These are phyloP conservation scores for Teleiodes luculella DNA, from an alignment of 2,888 invertebrate genomes.

Conservation along the genomic window DNA sequence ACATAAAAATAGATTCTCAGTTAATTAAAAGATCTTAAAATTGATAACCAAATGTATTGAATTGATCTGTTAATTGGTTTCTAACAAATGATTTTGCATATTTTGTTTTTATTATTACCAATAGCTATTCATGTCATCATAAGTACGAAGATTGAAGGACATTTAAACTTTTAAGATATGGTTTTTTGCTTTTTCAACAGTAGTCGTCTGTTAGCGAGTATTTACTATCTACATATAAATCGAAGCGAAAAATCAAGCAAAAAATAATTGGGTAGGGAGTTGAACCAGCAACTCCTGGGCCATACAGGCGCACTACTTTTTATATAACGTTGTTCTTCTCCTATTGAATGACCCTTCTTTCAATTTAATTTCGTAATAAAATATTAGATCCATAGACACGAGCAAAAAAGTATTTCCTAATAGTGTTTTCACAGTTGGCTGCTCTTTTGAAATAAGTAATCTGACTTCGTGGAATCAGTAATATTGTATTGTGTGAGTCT, in stretches of 20 bases:
- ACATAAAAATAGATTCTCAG: neutral
- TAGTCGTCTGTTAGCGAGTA: too few relatives aligned
- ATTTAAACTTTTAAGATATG: too few relatives aligned
- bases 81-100: neutral
- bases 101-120: neutral
- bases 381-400: too few relatives aligned
- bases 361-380: neutral
- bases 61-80: neutral
- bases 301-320: too few relatives aligned
- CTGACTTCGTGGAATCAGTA: too few relatives aligned
- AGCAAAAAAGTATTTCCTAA: too few relatives aligned
- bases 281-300: constrained; percentile 17
- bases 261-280: too few relatives aligned
- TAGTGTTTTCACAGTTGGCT: too few relatives aligned
- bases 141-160: neutral
- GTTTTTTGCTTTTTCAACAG: too few relatives aligned
- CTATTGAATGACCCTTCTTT: neutral
- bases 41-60: neutral
- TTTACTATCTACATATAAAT: neutral
- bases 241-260: too few relatives aligned
- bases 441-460: too few relatives aligned
- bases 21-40: constrained; percentile 1
- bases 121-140: neutral
- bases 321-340: neutral
- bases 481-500: too few relatives aligned